A percentile compares a stretch with the other conserved stretches of the same genome.
phyloP scores from a whole-genome alignment of 2,797 vertebrate species.

The Molossus alvarezi region DNA sequence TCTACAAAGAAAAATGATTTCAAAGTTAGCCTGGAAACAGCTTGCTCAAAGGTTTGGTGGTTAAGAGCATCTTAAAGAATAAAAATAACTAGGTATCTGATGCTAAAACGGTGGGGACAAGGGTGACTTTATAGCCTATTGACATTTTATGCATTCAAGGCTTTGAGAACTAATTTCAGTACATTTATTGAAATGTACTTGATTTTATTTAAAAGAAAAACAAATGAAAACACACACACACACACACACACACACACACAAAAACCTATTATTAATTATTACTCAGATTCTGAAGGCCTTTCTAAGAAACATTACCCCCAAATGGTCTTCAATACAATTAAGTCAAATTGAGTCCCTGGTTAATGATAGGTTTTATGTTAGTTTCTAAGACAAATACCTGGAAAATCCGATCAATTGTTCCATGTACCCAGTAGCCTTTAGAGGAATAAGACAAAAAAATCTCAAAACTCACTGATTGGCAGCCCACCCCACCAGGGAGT shows the following conservation, averaged over 20 bases:
- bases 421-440: not conserved
- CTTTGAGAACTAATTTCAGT: conserved; percentile 37
- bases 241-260: no score
- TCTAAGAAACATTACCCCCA: conserved; percentile 41
- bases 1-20: conserved; percentile 70
- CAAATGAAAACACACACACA: not conserved
- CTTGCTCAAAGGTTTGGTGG: conserved; percentile 28
- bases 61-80: conserved; percentile 43
- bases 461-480: conserved; percentile 92
- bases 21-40: not conserved
- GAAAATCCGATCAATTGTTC: conserved; percentile 37
- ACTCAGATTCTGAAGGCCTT: conserved; percentile 29
- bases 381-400: not conserved
- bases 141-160: conserved; percentile 3
- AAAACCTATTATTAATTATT: conserved; percentile 4
- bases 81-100: conserved; percentile 58
- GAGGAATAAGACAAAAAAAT: not conserved
- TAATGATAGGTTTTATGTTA: conserved; percentile 22
- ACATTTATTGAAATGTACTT: not conserved
- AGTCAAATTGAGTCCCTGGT: conserved; percentile 2
- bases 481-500: conserved; percentile 92
- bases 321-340: not conserved
- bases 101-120: not conserved
- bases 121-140: not conserved
- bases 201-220: conserved; percentile 69